phyloP scores from a whole-genome alignment of 1,140 invertebrate genomes.

The Drosophila arizonae region DNA sequence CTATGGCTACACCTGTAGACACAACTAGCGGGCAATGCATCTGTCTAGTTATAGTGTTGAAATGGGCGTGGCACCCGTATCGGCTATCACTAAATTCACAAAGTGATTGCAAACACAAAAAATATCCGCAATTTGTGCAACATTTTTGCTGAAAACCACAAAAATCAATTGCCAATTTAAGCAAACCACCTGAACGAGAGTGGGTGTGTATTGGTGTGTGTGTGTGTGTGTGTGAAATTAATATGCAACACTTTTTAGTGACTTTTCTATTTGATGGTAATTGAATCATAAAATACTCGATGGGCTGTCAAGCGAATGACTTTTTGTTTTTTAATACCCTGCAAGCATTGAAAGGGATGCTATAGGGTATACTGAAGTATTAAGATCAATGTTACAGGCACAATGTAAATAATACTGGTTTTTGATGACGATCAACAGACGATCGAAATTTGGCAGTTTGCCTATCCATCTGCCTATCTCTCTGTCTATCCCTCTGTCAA shows the following conservation, averaged over 20 bases:
- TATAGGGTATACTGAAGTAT: no score
- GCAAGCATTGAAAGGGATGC: no score
- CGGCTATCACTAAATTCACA: constrained; percentile 21
- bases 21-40: constrained; percentile 13
- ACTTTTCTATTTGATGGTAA: constrained; percentile 63
- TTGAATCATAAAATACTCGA: constrained; percentile 67
- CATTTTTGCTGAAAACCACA: constrained; percentile 74
- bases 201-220: neutral
- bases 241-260: constrained; percentile 60
- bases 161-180: constrained; percentile 80
- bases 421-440: no score
- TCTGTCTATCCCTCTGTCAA: no score
- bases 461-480: no score
- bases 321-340: constrained; percentile 10
- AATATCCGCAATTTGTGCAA: constrained; percentile 59
- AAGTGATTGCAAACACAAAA: constrained; percentile 23
- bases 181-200: constrained; percentile 18
- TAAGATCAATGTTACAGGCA: no score
- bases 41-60: constrained; percentile 53
- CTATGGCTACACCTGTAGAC: no score
- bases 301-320: neutral
- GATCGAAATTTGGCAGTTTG: no score
- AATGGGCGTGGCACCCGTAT: constrained; percentile 62
- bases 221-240: constrained; percentile 44
- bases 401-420: no score